Evolutionary conservation across 2,113 vertebrate genomes (phyloP), one percentile per base, ranked within the genome.

Genomic region (Coregonus clupeaformis): DNA sequence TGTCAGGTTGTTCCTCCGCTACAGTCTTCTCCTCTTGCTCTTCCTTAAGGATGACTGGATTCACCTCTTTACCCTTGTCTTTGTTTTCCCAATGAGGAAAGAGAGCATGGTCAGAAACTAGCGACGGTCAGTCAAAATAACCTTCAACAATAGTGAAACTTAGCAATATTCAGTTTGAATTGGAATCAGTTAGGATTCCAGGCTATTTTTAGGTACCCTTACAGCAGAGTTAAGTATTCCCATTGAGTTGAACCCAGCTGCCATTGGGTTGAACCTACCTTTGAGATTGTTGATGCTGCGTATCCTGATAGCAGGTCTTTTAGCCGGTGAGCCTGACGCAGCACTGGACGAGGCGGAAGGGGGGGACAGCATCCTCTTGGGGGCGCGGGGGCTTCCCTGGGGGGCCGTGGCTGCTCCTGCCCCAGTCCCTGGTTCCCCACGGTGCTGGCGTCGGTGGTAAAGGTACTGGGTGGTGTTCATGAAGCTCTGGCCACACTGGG

Each of bases 381-480:
- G 68, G 74, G 71, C 71, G 45, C 79, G 76, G 4, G 71, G 18
- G 7, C 42, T 25, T 42, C 79, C 80, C 73, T 85, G 85, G 0
- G 76, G 36, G 13, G 36, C 75, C 16, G 80, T 36, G 69, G 47
- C 62, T 64, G 1, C 80, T 1, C 3, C 75, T 6, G 69, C 18
- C 36, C 77, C 71, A 4, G n/a, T 42, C 18, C 16, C 6, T 6
- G 52, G 3, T 5, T 69, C 72, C 70, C 73, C 30, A 27, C 77
- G 66, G 80, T 92, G 89, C 52, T 91, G 89, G 57, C 94, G 92
- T 5, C 95, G 92, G 81, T 98, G 96, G 84, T 98, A 98, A 13
- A 98, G 90, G 89, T 93, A 98, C 84, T 94, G 94, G 42, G 96
- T 98, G 77, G 96, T 96, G 86, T 94, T 98, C 89, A 95, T 94